These are phyloP conservation scores for Cephalotes varians DNA, from an alignment of 2,888 invertebrate genomes.

Conservation along the genomic window DNA sequence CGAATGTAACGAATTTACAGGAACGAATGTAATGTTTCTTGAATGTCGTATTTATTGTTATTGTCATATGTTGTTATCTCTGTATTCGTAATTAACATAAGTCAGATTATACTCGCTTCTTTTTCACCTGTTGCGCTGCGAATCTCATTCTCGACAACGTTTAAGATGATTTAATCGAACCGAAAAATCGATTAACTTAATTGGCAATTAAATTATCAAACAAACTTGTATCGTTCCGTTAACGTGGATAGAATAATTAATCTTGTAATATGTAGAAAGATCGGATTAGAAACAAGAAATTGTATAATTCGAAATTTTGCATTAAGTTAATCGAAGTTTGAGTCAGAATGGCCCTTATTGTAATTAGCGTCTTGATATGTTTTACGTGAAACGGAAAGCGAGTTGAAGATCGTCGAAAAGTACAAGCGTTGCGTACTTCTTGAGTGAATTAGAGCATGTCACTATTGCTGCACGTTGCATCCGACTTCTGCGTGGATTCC, in stretches of 20 bases:
- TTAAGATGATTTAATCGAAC: background rate
- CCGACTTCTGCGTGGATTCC: background rate
- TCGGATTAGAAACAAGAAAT: background rate
- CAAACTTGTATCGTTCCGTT: background rate
- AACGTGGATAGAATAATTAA: background rate
- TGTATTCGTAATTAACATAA: background rate
- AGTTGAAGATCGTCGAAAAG: conserved; percentile 1
- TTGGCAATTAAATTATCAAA: background rate
- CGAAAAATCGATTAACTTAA: background rate
- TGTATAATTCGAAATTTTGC: background rate
- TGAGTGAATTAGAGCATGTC: conserved; percentile 11
- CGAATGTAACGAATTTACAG: background rate
- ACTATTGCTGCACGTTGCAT: background rate
- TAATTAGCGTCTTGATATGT: background rate
- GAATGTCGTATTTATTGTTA: too few species aligned
- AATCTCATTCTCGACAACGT: background rate
- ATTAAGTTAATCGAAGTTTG: background rate
- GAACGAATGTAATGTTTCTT: too few species aligned
- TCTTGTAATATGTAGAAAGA: background rate
- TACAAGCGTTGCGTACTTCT: background rate
- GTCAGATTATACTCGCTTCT: background rate
- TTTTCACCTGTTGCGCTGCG: background rate
- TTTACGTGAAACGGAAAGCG: background rate
- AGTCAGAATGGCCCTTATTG: background rate
- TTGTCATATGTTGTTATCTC: too few species aligned